Evolutionary conservation across 2,888 invertebrate genomes (phyloP).

Genomic region (Tiphia femorata): DNA sequence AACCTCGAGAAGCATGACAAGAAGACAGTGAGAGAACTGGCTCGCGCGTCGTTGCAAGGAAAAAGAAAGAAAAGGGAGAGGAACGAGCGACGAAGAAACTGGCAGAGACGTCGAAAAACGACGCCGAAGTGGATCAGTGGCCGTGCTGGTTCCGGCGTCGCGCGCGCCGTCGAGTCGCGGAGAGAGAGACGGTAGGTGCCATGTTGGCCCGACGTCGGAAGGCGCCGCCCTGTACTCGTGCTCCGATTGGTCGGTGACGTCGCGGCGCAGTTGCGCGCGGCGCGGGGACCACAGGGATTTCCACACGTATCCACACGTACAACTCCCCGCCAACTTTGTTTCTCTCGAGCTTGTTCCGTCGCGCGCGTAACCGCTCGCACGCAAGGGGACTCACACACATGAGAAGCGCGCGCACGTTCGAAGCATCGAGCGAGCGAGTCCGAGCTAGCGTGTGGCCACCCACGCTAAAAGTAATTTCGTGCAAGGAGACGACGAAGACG

Average conservation of each 20-base stretch:
- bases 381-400: no score
- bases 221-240: constrained; percentile 63
- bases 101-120: constrained; percentile 4
- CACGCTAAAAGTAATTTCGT: constrained; percentile 32
- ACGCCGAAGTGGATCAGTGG: constrained; percentile 35
- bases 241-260: constrained; percentile 54
- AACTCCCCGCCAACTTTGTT: no score
- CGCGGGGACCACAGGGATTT: constrained; percentile 15
- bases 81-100: constrained; percentile 14
- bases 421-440: constrained; percentile 2
- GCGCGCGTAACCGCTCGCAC: no score
- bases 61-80: constrained; percentile 27
- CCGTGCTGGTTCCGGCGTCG: constrained; percentile 33
- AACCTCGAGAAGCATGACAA: not conserved
- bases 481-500: no score
- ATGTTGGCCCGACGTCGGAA: constrained; percentile 59
- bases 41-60: constrained; percentile 34
- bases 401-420: no score
- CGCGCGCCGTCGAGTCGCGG: constrained; percentile 21
- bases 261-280: constrained; percentile 24
- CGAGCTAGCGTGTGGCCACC: no score
- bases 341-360: not conserved
- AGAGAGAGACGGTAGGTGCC: constrained; percentile 57
- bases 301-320: constrained; percentile 9
- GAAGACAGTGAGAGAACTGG: not conserved